A percentile compares a stretch with the other conserved stretches of the same genome.
Conservation (phyloP, 2,888 invertebrate species). For the Axea sp. region DNA sequence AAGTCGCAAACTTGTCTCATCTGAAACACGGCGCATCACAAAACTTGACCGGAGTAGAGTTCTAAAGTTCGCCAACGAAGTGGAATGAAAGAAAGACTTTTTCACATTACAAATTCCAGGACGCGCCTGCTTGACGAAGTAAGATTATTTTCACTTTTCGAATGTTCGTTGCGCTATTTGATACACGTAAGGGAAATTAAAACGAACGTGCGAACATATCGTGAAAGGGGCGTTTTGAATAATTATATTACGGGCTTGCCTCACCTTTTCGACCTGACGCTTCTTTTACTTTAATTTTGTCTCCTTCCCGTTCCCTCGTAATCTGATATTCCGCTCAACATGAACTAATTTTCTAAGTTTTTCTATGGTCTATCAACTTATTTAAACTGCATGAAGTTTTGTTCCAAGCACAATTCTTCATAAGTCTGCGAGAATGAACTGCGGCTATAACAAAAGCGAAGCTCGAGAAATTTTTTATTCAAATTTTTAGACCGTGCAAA, state of each 20-base stretch:
- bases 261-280: neutral
- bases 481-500: too few relatives aligned
- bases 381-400: constrained; percentile 46
- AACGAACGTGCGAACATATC: constrained; percentile 1
- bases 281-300: constrained; percentile 25
- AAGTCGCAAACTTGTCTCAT: constrained; percentile 60
- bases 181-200: constrained; percentile 15
- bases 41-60: constrained; percentile 60
- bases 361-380: constrained; percentile 53
- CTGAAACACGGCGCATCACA: constrained; percentile 56
- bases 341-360: constrained; percentile 57
- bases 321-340: constrained; percentile 44
- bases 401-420: constrained; percentile 46
- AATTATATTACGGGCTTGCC: constrained; percentile 33
- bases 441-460: constrained; percentile 6
- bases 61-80: constrained; percentile 52
- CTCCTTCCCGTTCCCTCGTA: constrained; percentile 14
- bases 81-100: constrained; percentile 51
- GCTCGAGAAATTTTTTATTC: constrained; percentile 13
- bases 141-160: constrained; percentile 54
- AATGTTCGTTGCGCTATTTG: constrained; percentile 36
- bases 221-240: constrained; percentile 1
- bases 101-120: constrained; percentile 53
- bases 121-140: constrained; percentile 31
- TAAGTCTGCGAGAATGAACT: constrained; percentile 28